A percentile compares a stretch with the other conserved stretches of the same genome.
These are phyloP conservation scores for Pararge aegeria DNA, from an alignment of 1,140 invertebrate genomes.

Conservation along the genomic window DNA sequence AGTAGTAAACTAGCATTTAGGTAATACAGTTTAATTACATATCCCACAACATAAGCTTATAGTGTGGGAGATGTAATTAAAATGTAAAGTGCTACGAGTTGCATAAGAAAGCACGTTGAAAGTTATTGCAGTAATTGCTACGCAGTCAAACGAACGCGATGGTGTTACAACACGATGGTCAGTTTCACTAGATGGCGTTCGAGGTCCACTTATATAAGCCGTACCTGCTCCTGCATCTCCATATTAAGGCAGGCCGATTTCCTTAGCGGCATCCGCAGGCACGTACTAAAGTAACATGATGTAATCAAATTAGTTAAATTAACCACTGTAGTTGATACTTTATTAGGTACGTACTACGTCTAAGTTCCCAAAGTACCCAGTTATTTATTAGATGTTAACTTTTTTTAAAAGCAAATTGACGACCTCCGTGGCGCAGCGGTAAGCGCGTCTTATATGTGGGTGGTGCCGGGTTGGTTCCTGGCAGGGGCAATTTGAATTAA, in stretches of 20 bases:
- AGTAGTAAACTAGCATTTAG: too few species aligned
- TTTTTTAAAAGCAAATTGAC: too few species aligned
- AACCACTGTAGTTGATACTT: background rate
- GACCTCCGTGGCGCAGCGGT: too few species aligned
- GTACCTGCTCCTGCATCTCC: conserved; percentile 47
- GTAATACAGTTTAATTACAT: too few species aligned
- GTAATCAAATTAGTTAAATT: conserved; percentile 36
- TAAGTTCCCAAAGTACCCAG: too few species aligned
- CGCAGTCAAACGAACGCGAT: conserved; percentile 17
- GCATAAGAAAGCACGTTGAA: conserved; percentile 21
- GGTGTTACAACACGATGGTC: conserved; percentile 30
- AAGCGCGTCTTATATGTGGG: too few species aligned
- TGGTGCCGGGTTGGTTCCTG: too few species aligned
- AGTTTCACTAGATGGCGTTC: conserved; percentile 46
- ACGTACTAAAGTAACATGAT: conserved; percentile 38
- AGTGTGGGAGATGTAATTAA: background rate
- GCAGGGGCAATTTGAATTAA: too few species aligned
- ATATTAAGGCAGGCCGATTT: conserved; percentile 54
- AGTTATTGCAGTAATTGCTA: conserved; percentile 25
- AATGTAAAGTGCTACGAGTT: conserved; percentile 13
- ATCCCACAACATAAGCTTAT: too few species aligned
- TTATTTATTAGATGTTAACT: too few species aligned
- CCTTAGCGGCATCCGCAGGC: conserved; percentile 45
- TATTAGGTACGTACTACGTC: too few species aligned
- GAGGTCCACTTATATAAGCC: conserved; percentile 52